Evolutionary conservation across 1,140 invertebrate species (phyloP), one percentile per base, ranked within the genome.

Genomic region (Phocides pigmalion): DNA sequence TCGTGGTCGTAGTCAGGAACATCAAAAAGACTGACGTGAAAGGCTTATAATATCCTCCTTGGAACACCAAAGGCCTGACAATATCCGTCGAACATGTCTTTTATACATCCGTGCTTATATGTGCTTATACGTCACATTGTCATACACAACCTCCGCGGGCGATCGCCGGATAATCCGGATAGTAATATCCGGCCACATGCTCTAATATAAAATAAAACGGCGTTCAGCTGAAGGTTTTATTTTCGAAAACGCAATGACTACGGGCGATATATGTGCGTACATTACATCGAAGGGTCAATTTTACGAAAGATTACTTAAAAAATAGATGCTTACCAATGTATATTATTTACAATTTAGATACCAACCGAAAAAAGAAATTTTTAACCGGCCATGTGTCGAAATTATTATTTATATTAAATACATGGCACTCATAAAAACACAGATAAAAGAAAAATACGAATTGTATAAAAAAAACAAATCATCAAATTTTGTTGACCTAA

Each of bases 131-230:
- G 56, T 72, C 15, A 14, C 70, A 73, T 71, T 71, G 64, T 72
- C 70, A 70, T 58, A 72, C 64, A 76, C 66, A 66, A 65, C 59
- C 61, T 61, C 68, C 62, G 50, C 50, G 62, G 62, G 65, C 64
- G 64, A 77, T 81, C 62, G 61, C 73, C 70, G 76, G 76, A 81
- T 83, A 76, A 76, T 70, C 66, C 61, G 54, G 66, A 66, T 72
- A 66, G 70, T 73, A 81, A 83, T 83, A 81, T 83, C 81, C 81
- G 79, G 72, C 61, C 44, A 53, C 63, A 54, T 54, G 59, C 62
- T 59, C 59, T 61, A 41, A 66, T 66, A 46, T 66, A 64, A 63
- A 63, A 47, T 54, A 61, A 59, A 59, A 66, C 44, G 16, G 35
- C 50, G 35, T 50, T 50, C 47, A 50, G 17, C 9, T 28, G n/a